Base-by-base conservation (phyloP, 2,113 vertebrate genomes). In the Cariama cristata region DNA sequence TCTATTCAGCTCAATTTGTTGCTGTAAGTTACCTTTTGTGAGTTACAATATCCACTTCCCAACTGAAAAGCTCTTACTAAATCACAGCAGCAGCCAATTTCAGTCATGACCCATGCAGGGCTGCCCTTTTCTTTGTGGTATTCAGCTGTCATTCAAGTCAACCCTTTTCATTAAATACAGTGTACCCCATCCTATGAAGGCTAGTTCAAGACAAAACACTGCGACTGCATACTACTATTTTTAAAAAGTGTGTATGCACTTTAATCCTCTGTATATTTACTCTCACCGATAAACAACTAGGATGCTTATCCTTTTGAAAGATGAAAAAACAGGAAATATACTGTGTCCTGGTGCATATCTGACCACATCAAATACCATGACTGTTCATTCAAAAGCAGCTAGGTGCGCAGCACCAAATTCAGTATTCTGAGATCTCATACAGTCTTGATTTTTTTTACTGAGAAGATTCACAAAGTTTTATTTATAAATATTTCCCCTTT, bases 81-180 rank as follows among this genome's bases (percentile, higher is more conserved):
- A 94, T 97, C 94, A 95, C 97, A 96, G 94, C 90, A 76, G 95
- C 63, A 98, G 97, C 97, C 98, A 98, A 97, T 98, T 98, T 98
- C 98, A 98, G 98, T 98, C 98, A 96, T 98, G 98, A 99, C 98
- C 98, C 98, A 98, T 93, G 93, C 93, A 89, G 97, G 93, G 95
- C 72, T 69, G 96, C 97, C 97, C 98, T 99, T 99, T 98, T 98
- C 98, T 98, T 97, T 97, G 93, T 93, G 94, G 96, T 97, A 98
- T 99, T 99, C 97, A 98, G 98, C 98, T 99, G 98, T 98, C 99
- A 98, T 97, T 99, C 99, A 99, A 98, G 94, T 79, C 90, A 86
- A 93, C 79, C 69, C 79, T 98, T 98, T 99, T 99, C 98, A 99
- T 99, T 99, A 99, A 98, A 98, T 97, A 98, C 96, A 97, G 95